A percentile compares a stretch with the other conserved stretches of the same genome.
Conservation (phyloP, 2,888 invertebrate genomes). For the Gastracanthus pulcherrimus region DNA sequence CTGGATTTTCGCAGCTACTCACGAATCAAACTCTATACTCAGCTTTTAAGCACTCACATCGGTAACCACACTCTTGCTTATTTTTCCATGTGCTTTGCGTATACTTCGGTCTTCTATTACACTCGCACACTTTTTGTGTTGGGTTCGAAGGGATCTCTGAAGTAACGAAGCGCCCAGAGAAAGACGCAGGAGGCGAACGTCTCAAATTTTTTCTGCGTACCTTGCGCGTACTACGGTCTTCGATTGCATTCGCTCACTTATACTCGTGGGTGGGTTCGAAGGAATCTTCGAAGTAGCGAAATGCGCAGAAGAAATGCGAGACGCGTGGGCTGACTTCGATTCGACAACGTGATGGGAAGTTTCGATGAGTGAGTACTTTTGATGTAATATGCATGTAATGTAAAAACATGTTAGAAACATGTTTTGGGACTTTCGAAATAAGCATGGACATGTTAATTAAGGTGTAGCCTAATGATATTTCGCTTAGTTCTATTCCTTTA, state of each 20-base stretch:
- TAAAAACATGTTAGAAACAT: too few species aligned
- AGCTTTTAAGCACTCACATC: background rate
- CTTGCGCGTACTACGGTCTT: background rate
- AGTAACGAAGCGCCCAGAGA: background rate
- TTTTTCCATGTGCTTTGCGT: background rate
- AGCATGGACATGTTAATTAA: too few species aligned
- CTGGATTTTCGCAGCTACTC: too few species aligned
- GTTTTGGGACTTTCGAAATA: too few species aligned
- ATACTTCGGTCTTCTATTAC: background rate
- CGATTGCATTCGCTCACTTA: background rate
- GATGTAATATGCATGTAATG: too few species aligned
- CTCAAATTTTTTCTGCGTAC: too few species aligned
- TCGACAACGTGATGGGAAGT: too few species aligned
- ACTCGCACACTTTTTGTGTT: background rate
- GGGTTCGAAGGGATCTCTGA: background rate
- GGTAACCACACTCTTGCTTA: background rate
- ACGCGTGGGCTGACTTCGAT: too few species aligned
- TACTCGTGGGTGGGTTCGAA: background rate
- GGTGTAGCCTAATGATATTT: too few species aligned
- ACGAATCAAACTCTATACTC: background rate
- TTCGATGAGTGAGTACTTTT: too few species aligned
- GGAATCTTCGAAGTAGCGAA: background rate
- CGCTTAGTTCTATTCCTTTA: too few species aligned
- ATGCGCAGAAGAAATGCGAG: background rate
- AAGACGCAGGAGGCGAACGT: background rate